Conservation (phyloP, 1,140 invertebrate species). For the Drosophila ercepeae region DNA sequence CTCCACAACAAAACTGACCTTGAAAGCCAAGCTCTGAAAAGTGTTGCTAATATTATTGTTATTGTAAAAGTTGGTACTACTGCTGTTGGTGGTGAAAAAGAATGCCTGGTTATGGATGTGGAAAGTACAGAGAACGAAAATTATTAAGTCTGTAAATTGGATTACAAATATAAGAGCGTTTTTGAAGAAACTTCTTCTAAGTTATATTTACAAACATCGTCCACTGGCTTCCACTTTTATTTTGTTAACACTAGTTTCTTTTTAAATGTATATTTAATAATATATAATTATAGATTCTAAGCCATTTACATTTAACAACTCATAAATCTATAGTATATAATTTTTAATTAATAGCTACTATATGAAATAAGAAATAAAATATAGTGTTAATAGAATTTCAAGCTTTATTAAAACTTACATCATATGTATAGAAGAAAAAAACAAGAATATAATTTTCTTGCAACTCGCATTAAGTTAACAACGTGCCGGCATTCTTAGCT, state of each 20-base stretch:
- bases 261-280: too few species aligned
- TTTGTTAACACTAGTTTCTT: too few species aligned
- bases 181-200: background rate
- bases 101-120: conserved; percentile 60
- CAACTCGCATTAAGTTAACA: conserved; percentile 1
- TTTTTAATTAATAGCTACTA: too few species aligned
- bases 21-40: conserved; percentile 54
- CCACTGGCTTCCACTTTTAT: too few species aligned
- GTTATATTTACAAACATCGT: background rate
- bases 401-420: background rate
- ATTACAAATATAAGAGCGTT: too few species aligned
- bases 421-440: background rate
- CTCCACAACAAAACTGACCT: conserved; percentile 67
- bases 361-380: background rate
- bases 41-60: conserved; percentile 33
- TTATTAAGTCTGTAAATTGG: too few species aligned
- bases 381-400: background rate
- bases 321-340: background rate
- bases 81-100: conserved; percentile 46
- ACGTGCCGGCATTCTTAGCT: conserved; percentile 18
- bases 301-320: too few species aligned
- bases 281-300: too few species aligned
- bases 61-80: conserved; percentile 4
- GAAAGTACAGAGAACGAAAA: conserved; percentile 49
- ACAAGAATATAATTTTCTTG: background rate